Conservation (phyloP, 2,888 invertebrate genomes). For the Stenoptilia bipunctidactyla region DNA sequence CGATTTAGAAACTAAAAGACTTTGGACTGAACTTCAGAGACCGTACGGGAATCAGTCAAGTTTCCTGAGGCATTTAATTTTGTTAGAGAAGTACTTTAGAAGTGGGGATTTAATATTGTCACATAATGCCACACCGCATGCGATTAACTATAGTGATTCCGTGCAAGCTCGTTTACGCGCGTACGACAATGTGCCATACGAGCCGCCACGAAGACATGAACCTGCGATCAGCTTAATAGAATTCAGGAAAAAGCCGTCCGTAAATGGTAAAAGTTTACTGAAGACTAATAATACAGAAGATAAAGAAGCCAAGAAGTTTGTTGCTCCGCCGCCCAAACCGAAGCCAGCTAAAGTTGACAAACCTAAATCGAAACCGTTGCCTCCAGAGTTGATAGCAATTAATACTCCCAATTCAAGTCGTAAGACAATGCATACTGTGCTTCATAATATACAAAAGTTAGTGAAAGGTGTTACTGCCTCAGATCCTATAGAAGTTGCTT, state of each 20-base stretch:
- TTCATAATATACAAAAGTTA: conserved; percentile 60
- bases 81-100: conserved; percentile 87
- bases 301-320: conserved; percentile 39
- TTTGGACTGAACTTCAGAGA: conserved; percentile 87
- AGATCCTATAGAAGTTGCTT: conserved; percentile 54
- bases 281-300: conserved; percentile 42
- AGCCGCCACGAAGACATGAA: conserved; percentile 36
- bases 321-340: conserved; percentile 46
- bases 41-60: conserved; percentile 91
- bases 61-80: conserved; percentile 83
- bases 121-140: conserved; percentile 79
- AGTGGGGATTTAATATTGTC: conserved; percentile 83
- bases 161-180: conserved; percentile 83
- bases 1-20: conserved; percentile 82
- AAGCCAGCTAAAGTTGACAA: conserved; percentile 42
- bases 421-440: conserved; percentile 56
- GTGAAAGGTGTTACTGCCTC: conserved; percentile 59
- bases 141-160: conserved; percentile 83
- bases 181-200: conserved; percentile 74
- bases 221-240: conserved; percentile 49
- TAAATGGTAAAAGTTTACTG: conserved; percentile 56
- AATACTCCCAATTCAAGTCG: conserved; percentile 61
- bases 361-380: conserved; percentile 45
- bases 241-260: conserved; percentile 50
- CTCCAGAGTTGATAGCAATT: conserved; percentile 72